Percentiles rank a stretch among this genome's conserved stretches.
phyloP scores from a whole-genome alignment of 2,113 vertebrate species.

The Pseudorasbora parva region DNA sequence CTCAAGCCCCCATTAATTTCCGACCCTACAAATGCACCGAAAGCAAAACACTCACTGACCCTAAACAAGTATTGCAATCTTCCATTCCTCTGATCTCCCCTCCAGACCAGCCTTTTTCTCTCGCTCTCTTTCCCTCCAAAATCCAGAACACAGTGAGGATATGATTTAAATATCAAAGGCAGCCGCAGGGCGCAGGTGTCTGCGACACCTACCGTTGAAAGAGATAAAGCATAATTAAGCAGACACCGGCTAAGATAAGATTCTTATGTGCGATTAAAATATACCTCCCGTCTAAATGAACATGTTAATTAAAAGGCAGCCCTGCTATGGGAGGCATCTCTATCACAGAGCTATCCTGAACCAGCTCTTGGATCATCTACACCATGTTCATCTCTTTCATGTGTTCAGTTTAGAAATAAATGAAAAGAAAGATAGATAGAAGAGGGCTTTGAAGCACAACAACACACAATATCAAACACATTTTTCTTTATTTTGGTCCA shows the following conservation, averaged over 20 bases:
- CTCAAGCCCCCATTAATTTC: not conserved
- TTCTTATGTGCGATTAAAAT: conserved; percentile 50
- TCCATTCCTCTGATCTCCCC: not conserved
- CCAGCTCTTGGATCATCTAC: not conserved
- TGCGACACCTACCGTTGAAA: conserved; percentile 49
- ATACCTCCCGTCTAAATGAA: conserved; percentile 27
- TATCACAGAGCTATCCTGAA: not conserved
- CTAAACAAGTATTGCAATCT: not conserved
- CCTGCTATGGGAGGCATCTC: not conserved
- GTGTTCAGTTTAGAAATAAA: not conserved
- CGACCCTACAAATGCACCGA: not conserved
- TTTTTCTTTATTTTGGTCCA: not conserved
- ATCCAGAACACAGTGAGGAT: conserved; percentile 48
- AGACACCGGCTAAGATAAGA: conserved; percentile 51
- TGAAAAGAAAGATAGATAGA: not conserved
- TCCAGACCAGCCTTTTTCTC: conserved; percentile 14
- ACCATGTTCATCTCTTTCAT: not conserved
- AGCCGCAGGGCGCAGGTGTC: conserved; percentile 52
- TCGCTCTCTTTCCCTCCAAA: conserved; percentile 16
- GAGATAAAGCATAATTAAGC: conserved; percentile 68
- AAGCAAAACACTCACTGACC: not conserved
- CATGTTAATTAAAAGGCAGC: conserved; percentile 16
- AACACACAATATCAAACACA: not conserved
- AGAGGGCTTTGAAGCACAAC: not conserved
- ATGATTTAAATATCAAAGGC: conserved; percentile 72